Conservation (phyloP, 2,113 vertebrate genomes). For the Saguinus imperator region DNA sequence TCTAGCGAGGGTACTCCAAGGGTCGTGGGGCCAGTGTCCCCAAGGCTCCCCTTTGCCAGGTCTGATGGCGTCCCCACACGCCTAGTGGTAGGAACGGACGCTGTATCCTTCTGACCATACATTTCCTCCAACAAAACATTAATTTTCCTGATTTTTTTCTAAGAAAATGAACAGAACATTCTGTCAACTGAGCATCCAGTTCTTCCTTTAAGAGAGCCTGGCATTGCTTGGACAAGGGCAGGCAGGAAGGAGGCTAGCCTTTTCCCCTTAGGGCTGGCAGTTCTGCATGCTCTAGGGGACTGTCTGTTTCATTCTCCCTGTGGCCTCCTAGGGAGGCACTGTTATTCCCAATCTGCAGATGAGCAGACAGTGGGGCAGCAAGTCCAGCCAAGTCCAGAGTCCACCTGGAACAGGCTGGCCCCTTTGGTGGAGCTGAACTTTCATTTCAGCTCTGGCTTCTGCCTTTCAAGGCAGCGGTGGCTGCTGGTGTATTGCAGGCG, state of each 20-base stretch:
- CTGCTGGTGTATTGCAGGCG: not conserved
- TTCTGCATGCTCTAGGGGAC: not conserved
- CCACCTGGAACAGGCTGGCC: not conserved
- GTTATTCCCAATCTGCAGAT: not conserved
- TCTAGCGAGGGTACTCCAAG: rapidly evolving
- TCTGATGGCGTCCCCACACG: not conserved
- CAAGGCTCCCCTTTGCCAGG: not conserved
- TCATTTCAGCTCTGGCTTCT: not conserved
- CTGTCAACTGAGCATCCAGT: not conserved
- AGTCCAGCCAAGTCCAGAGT: no score
- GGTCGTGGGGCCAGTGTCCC: no score
- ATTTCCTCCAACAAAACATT: not conserved
- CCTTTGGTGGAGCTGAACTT: not conserved
- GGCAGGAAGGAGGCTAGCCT: not conserved
- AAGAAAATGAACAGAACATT: not conserved
- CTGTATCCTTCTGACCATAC: not conserved
- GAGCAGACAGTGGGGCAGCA: not conserved
- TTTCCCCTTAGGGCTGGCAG: not conserved
- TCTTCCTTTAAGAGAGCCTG: not conserved
- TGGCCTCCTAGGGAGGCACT: rapidly evolving
- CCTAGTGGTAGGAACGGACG: rapidly evolving
- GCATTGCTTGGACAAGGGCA: not conserved
- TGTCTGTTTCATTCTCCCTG: not conserved
- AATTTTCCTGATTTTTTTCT: not conserved
- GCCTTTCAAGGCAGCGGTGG: not conserved